Base-by-base conservation (phyloP, 2,113 vertebrate species). In the Callocephalon fimbriatum region DNA sequence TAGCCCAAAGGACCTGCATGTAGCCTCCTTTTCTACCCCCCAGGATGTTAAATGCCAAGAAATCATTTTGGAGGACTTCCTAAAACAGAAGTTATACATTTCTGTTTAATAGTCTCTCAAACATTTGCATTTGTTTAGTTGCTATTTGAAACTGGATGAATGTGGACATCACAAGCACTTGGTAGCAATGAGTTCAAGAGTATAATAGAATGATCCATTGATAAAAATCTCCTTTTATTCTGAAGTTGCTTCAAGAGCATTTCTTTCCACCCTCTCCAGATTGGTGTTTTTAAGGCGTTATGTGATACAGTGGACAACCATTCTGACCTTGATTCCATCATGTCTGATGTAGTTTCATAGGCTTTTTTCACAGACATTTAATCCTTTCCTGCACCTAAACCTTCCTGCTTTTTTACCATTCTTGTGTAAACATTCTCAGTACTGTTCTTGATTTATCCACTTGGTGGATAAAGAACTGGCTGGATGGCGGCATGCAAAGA, bases 101-200 rank as follows among this genome's bases (percentile, higher is more conserved):
- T 51, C 45, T 50, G 4, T 75, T 80, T 54, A 27, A 18, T 7
- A 75, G 15, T 29, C 10, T 27, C 44, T 48, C 38, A 61, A 70
- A 53, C 5, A 42, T 42, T 84, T 86, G 13, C 79, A 58, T 62
- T 75, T 37, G 4, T n/a, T 26, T 53, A 26, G 32, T 23, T 71
- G 25, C 10, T 82, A 2, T 70, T 79, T 75, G 18, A 82, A 35
- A 59, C 27, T 48, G 26, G 17, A 31, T 78, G 44, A 70, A 22
- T 0, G 0, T 4, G 48, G 35, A 47, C 22, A 10, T 51, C 10
- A 7, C 37, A 56, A 6, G 15, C n/a, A 9, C 8, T 29, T 56
- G 26, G 9, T 22, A 79, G 16, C 18, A 37, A 5, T 12, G 27
- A 81, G 19, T 54, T 79, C 32, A 61, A 2, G 22, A 45, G 12